Conservation (phyloP, 1,140 invertebrate species). For the Drosophila asahinai region DNA sequence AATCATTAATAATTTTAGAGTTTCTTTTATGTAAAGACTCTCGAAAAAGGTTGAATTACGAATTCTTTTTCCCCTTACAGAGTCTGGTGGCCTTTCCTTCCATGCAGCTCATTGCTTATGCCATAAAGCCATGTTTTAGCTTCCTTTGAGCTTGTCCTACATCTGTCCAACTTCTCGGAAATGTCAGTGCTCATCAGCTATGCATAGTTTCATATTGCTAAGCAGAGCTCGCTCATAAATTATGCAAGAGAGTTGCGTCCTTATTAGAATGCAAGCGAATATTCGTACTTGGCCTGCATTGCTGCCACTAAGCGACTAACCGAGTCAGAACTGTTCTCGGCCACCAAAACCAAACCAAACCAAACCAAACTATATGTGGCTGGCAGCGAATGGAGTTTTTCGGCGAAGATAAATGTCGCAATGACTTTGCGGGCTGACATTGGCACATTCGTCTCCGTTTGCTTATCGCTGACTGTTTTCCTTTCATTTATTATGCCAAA, state of each 20-base stretch:
- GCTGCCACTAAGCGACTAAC: not conserved
- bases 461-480: slow-evolving; percentile 55
- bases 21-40: no score
- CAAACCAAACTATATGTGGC: slow-evolving; percentile 11
- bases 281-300: slow-evolving; percentile 16
- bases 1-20: no score
- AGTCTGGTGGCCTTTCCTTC: not conserved
- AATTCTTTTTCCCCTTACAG: not conserved
- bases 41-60: no score
- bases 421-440: slow-evolving; percentile 39
- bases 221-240: slow-evolving; percentile 41
- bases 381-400: not conserved
- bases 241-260: slow-evolving; percentile 49
- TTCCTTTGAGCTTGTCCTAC: slow-evolving; percentile 27
- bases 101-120: slow-evolving; percentile 10
- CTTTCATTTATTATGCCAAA: slow-evolving; percentile 77
- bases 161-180: slow-evolving; percentile 29
- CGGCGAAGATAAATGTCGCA: slow-evolving; percentile 36
- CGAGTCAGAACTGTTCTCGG: not conserved
- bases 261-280: slow-evolving; percentile 35
- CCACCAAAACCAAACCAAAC: not conserved
- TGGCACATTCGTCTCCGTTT: slow-evolving; percentile 50
- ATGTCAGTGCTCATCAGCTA: slow-evolving; percentile 58
- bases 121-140: slow-evolving; percentile 9
- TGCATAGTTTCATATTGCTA: slow-evolving; percentile 48